Percentiles rank a stretch among this genome's conserved stretches.
These are phyloP conservation scores for Thecocarcelia acutangulata DNA, from an alignment of 2,888 invertebrate genomes.

Conservation along the genomic window DNA sequence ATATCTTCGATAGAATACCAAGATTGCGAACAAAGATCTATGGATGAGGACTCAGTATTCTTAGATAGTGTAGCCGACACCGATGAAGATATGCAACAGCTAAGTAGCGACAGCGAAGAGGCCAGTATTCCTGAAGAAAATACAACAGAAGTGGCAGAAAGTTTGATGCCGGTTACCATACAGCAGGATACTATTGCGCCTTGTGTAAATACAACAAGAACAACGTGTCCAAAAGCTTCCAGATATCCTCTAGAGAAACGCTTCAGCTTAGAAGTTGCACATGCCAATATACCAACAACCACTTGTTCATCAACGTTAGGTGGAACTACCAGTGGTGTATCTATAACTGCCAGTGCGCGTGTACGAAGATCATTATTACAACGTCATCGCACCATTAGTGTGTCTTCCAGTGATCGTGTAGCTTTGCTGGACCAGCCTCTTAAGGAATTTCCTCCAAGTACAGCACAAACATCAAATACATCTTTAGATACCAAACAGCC, in stretches of 20 bases:
- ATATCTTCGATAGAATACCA: conserved; percentile 86
- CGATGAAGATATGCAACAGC: conserved; percentile 91
- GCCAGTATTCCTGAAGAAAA: conserved; percentile 74
- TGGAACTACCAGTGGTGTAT: conserved; percentile 47
- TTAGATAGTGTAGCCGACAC: conserved; percentile 88
- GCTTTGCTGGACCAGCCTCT: conserved; percentile 74
- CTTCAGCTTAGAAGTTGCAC: conserved; percentile 72
- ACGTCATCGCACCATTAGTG: conserved; percentile 79
- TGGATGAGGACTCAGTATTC: conserved; percentile 92
- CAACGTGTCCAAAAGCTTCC: conserved; percentile 16
- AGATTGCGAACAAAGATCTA: conserved; percentile 88
- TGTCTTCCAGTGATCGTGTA: conserved; percentile 76
- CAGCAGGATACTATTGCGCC: conserved; percentile 32
- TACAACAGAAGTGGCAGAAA: conserved; percentile 56
- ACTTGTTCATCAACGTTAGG: conserved; percentile 49
- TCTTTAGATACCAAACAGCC: conserved; percentile 67
- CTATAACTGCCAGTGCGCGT: conserved; percentile 69
- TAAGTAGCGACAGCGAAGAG: conserved; percentile 91
- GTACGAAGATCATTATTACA: conserved; percentile 76
- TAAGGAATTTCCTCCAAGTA: conserved; percentile 73
- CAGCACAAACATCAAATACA: conserved; percentile 69
- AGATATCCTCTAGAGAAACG: conserved; percentile 73
- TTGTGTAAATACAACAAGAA: background rate
- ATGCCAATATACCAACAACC: conserved; percentile 39
- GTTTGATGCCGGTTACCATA: conserved; percentile 30